Evolutionary conservation across 1,140 invertebrate genomes (phyloP).

Genomic region (Zaprionus nigranus): DNA sequence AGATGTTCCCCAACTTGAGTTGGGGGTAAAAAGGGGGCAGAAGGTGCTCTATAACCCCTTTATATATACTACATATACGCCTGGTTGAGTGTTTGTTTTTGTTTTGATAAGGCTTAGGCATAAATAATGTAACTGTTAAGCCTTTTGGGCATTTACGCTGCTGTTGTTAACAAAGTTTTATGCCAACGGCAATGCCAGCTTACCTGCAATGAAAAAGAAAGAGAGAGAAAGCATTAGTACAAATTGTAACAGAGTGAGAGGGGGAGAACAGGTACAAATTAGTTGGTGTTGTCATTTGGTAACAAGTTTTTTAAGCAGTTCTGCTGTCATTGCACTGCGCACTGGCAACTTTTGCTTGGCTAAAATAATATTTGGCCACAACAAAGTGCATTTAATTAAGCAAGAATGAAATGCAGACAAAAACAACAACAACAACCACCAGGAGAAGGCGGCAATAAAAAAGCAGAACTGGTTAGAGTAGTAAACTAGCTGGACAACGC

Average conservation of each 20-base stretch:
- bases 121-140: constrained; percentile 74
- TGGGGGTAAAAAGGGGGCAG: neutral
- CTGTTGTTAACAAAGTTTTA: constrained; percentile 68
- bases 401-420: constrained; percentile 58
- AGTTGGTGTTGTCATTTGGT: constrained; percentile 47
- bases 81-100: constrained; percentile 53
- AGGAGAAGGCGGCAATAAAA: constrained; percentile 5
- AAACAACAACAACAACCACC: neutral
- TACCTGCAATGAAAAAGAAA: constrained; percentile 60
- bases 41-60: neutral
- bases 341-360: constrained; percentile 46
- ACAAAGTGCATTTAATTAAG: constrained; percentile 75
- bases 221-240: constrained; percentile 3
- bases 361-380: constrained; percentile 76
- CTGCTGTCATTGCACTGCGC: constrained; percentile 35
- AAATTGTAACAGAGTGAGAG: constrained; percentile 20
- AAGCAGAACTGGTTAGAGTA: too few relatives aligned
- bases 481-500: neutral
- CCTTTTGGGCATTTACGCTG: constrained; percentile 78
- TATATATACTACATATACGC: constrained; percentile 21
- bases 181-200: constrained; percentile 45
- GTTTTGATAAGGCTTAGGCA: constrained; percentile 65
- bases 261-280: constrained; percentile 23
- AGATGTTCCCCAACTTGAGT: constrained; percentile 41
- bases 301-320: constrained; percentile 39